These are phyloP conservation scores for Pogonocherus hispidulus DNA, from an alignment of 2,888 invertebrate genomes.

Conservation along the genomic window DNA sequence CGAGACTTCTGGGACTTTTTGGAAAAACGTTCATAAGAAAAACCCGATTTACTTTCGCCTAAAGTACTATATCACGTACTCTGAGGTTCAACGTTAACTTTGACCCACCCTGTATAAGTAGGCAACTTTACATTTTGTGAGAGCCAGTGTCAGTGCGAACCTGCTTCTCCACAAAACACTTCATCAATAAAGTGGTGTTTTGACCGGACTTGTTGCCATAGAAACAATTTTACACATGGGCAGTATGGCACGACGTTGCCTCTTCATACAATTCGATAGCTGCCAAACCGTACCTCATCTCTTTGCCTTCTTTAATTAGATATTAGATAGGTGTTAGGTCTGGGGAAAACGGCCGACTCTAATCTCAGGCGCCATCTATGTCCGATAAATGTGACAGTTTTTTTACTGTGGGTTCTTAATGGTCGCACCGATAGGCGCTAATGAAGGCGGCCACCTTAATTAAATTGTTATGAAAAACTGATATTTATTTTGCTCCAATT, in stretches of 20 bases:
- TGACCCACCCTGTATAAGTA: no score
- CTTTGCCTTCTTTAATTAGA: slow-evolving; percentile 14
- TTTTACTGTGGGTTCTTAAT: background rate
- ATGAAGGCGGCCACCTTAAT: slow-evolving; percentile 2
- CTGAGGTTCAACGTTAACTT: no score
- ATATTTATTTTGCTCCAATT: no score
- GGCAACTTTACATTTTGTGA: no score
- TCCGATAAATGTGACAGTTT: background rate
- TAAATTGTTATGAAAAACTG: background rate
- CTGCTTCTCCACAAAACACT: background rate
- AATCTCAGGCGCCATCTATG: slow-evolving; percentile 26
- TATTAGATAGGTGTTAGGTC: background rate
- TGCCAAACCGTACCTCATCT: background rate
- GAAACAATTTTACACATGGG: slow-evolving; percentile 2
- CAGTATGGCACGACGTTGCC: background rate
- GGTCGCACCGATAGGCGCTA: background rate
- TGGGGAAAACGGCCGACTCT: background rate
- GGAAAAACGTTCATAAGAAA: no score
- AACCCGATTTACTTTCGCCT: no score
- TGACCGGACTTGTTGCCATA: slow-evolving; percentile 1
- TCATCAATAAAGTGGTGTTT: background rate
- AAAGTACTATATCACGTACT: no score
- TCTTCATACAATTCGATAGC: background rate
- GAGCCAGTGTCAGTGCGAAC: background rate
- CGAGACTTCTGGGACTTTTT: no score